phyloP scores from a whole-genome alignment of 1,140 invertebrate genomes.

The Ooceraea biroi region DNA sequence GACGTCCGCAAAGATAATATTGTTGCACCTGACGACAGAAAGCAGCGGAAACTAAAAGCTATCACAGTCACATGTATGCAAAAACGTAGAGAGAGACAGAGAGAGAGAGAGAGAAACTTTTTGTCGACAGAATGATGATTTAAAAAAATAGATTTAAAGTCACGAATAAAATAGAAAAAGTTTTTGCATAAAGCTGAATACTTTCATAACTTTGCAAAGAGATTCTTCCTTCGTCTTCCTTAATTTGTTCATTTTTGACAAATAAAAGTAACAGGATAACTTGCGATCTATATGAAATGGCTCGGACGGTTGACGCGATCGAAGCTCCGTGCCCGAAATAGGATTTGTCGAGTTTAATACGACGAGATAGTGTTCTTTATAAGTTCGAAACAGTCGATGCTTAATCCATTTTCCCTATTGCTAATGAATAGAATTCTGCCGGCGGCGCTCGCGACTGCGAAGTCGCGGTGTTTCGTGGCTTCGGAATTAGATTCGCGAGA shows the following conservation, averaged over 20 bases:
- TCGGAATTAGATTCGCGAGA: conserved; percentile 49
- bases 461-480: conserved; percentile 48
- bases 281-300: neutral
- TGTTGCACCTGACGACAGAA: conserved; percentile 16
- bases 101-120: too few species aligned
- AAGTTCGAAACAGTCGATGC: conserved; percentile 55
- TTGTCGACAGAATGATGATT: too few species aligned
- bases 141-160: too few species aligned
- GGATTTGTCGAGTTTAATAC: conserved; percentile 35
- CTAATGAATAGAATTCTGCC: conserved; percentile 54
- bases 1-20: conserved; percentile 51
- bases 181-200: too few species aligned
- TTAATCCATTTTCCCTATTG: conserved; percentile 54
- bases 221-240: too few species aligned
- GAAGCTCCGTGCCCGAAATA: conserved; percentile 25
- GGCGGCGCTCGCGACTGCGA: conserved; percentile 37
- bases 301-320: neutral
- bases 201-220: too few species aligned
- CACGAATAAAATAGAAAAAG: too few species aligned
- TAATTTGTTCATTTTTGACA: neutral
- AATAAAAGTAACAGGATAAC: conserved; percentile 12
- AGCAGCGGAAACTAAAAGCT: conserved; percentile 19
- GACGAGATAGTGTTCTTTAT: conserved; percentile 49
- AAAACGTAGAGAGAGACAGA: conserved; percentile 1
- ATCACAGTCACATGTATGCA: conserved; percentile 20